Conservation (phyloP, 2,113 vertebrate genomes). For the Mormyrus lacerda region DNA sequence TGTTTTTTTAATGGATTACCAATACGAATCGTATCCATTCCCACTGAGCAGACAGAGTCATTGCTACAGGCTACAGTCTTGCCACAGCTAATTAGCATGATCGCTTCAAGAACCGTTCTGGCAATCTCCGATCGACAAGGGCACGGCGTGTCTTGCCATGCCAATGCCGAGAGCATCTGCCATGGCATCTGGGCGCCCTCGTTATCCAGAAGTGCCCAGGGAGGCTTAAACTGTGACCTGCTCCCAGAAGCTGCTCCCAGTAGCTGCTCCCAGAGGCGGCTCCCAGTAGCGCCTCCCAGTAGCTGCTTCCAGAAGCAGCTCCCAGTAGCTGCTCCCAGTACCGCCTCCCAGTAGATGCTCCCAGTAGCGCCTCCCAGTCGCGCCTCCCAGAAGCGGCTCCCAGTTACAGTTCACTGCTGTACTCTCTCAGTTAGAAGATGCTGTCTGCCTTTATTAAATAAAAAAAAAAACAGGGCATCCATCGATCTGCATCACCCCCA, state of each 20-base stretch:
- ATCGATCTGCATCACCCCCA: neutral
- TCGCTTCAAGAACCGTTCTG: neutral
- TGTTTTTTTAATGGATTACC: neutral
- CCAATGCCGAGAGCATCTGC: neutral
- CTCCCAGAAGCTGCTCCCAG: neutral
- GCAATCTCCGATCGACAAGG: neutral
- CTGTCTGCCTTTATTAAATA: neutral
- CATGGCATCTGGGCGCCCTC: neutral
- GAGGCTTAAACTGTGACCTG: neutral
- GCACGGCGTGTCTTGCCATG: neutral
- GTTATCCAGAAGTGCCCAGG: neutral
- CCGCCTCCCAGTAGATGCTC: no score
- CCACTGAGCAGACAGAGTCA: neutral
- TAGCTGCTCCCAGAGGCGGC: neutral
- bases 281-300: neutral
- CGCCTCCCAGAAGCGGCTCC: neutral
- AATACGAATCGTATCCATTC: neutral
- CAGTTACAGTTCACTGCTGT: no score
- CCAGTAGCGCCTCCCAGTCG: no score
- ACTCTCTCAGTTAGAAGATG: neutral
- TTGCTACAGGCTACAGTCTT: neutral
- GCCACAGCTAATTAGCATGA: neutral
- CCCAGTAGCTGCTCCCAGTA: neutral
- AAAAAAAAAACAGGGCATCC: neutral
- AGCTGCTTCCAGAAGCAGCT: no score